These are phyloP conservation scores for Panulirus ornatus DNA, from an alignment of 1,140 invertebrate genomes.

Conservation along the genomic window DNA sequence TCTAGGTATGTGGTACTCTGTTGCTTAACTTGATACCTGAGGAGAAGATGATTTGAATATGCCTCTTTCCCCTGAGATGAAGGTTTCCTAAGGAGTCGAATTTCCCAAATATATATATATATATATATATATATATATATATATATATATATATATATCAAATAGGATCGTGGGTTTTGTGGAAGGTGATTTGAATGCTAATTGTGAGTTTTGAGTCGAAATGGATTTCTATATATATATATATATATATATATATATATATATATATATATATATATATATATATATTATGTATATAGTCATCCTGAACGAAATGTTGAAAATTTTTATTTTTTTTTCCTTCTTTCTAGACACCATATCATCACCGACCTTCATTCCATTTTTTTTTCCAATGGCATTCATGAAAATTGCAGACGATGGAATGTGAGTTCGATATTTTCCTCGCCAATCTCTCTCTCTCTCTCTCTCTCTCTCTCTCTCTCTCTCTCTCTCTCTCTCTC, in stretches of 20 bases:
- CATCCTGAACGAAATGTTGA: not conserved
- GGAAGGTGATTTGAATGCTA: too few species aligned
- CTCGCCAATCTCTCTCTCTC: too few species aligned
- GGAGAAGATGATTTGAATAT: too few species aligned
- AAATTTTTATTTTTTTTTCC: not conserved
- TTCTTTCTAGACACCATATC: not conserved
- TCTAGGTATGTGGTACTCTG: too few species aligned
- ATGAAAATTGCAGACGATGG: conserved; percentile 3
- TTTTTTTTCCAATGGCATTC: not conserved
- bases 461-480: not conserved
- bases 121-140: conserved; percentile 10
- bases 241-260: not conserved
- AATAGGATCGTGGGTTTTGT: too few species aligned
- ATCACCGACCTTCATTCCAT: not conserved
- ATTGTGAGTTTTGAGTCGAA: too few species aligned
- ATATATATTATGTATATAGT: not conserved
- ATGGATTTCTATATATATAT: not conserved
- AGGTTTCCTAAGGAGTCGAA: too few species aligned
- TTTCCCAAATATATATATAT: conserved; percentile 9
- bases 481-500: not conserved
- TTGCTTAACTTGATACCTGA: too few species aligned
- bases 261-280: not conserved
- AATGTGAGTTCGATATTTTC: not conserved
- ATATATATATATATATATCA: conserved; percentile 10
- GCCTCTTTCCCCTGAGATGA: too few species aligned